These are phyloP conservation scores for Caenorhabditis tropicalis DNA, from an alignment of 1,140 invertebrate genomes.

Conservation along the genomic window DNA sequence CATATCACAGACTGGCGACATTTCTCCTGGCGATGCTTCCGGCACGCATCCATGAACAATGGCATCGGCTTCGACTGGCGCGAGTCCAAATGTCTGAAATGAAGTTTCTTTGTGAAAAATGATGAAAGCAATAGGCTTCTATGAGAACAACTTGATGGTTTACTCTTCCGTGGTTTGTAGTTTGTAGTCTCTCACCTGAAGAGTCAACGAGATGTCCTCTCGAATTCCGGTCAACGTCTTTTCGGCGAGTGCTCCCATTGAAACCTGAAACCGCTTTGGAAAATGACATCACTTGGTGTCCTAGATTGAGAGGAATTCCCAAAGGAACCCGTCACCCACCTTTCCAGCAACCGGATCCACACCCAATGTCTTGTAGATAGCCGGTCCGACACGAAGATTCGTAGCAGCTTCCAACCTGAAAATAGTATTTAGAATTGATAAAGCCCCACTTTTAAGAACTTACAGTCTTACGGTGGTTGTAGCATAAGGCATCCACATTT, in stretches of 20 bases:
- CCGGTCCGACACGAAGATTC: conserved; percentile 52
- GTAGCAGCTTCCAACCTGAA: conserved; percentile 63
- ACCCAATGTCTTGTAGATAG: conserved; percentile 52
- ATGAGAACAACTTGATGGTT: too few relatives aligned
- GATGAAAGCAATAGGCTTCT: too few relatives aligned
- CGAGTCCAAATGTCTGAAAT: conserved; percentile 39
- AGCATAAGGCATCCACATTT: conserved; percentile 75
- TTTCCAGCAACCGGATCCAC: conserved; percentile 47
- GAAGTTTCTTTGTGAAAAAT: too few relatives aligned
- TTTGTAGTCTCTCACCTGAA: conserved; percentile 44
- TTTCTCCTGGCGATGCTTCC: conserved; percentile 44
- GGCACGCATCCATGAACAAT: conserved; percentile 38
- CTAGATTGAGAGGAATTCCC: background rate
- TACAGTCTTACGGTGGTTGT: conserved; percentile 63
- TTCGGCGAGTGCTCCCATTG: conserved; percentile 54
- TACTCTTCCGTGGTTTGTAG: too few relatives aligned
- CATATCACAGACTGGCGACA: conserved; percentile 50
- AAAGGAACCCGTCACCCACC: conserved; percentile 2
- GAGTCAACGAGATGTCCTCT: conserved; percentile 51
- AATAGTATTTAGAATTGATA: background rate
- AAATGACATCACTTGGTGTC: background rate
- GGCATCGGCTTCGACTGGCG: conserved; percentile 5
- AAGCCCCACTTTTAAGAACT: background rate
- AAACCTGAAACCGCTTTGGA: conserved; percentile 38
- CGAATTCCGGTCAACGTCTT: conserved; percentile 53